Conservation (phyloP, 2,113 vertebrate genomes). For the Porphyrio hochstetteri region DNA sequence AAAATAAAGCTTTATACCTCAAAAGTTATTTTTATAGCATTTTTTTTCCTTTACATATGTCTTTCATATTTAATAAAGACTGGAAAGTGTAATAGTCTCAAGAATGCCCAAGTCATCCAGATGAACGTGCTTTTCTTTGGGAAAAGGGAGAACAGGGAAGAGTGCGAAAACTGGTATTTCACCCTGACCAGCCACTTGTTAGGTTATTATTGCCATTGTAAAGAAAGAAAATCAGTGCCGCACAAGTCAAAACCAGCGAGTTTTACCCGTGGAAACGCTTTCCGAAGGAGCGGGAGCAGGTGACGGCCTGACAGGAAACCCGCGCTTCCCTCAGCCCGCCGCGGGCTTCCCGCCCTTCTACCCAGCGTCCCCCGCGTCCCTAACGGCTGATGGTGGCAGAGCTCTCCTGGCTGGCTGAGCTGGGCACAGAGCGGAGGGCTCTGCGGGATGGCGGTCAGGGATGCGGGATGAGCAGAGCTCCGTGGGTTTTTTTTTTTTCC, state of each 20-base stretch:
- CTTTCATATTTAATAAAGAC: neutral
- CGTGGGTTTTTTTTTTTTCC: neutral
- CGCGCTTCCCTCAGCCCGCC: neutral
- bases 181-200: neutral
- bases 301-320: neutral
- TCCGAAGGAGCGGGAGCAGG: neutral
- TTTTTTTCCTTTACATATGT: neutral
- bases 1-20: neutral
- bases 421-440: neutral
- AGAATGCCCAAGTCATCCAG: neutral
- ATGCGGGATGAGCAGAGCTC: neutral
- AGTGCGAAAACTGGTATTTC: neutral
- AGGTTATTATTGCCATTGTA: rapidly evolving
- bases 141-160: neutral
- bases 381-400: neutral
- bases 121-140: rapidly evolving
- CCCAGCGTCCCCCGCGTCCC: slow-evolving; percentile 45
- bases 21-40: neutral
- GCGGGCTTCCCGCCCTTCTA: slow-evolving; percentile 11
- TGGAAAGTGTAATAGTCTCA: neutral
- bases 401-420: rapidly evolving
- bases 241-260: neutral
- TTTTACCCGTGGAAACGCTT: no score
- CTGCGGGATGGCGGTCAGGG: no score
- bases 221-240: neutral